Evolutionary conservation across 2,888 invertebrate genomes (phyloP).

Genomic region (Leptopilina myrica): DNA sequence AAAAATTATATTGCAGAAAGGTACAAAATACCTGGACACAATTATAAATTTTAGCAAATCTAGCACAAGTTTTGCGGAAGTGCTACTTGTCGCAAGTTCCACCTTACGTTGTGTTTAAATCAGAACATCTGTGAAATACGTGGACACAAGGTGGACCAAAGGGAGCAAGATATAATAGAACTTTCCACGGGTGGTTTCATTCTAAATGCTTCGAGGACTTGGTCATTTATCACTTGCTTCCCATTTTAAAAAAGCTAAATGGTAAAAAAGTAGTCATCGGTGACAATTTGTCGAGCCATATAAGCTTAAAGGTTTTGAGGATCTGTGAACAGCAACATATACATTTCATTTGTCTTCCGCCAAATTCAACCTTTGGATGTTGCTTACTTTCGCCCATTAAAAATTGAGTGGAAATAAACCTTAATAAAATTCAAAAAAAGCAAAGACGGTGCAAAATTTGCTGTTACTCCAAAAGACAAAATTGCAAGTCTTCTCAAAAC

Average conservation of each 20-base stretch:
- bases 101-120: background rate
- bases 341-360: constrained; percentile 14
- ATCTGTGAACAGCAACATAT: background rate
- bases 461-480: constrained; percentile 19
- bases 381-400: background rate
- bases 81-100: background rate
- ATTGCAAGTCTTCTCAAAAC: background rate
- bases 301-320: too few relatives aligned
- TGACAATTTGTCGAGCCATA: too few relatives aligned
- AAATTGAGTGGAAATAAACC: constrained; percentile 16
- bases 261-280: too few relatives aligned
- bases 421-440: constrained; percentile 5
- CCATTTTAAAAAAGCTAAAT: too few relatives aligned
- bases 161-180: background rate
- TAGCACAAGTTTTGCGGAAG: background rate
- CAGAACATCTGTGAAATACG: background rate
- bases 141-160: background rate
- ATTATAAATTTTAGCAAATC: background rate
- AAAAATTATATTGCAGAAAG: background rate
- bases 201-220: too few relatives aligned
- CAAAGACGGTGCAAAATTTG: background rate
- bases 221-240: too few relatives aligned
- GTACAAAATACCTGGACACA: background rate
- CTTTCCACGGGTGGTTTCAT: background rate
- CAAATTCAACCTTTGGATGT: constrained; percentile 30